Evolutionary conservation across 2,113 vertebrate species (phyloP).

Genomic region (Gorsachius goisagi): DNA sequence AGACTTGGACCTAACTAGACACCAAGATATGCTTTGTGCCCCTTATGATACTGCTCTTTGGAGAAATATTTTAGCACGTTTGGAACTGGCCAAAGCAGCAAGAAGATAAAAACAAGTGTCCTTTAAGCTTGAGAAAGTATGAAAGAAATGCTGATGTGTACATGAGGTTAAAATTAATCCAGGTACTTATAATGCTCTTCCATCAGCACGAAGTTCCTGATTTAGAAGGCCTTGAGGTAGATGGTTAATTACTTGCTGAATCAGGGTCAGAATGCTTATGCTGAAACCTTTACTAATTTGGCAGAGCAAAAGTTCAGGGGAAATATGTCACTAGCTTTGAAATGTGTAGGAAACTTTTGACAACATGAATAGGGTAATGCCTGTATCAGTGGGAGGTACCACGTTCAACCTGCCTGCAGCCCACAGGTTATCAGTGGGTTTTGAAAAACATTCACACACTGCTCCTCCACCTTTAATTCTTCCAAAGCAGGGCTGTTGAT

Average conservation of each 20-base stretch:
- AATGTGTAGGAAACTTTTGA: background rate
- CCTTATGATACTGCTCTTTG: background rate
- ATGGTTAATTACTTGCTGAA: background rate
- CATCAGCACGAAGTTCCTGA: slow-evolving; percentile 1
- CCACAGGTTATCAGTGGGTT: background rate
- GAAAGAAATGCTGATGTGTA: background rate
- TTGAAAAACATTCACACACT: background rate
- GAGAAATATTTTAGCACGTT: background rate
- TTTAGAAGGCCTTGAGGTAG: slow-evolving; percentile 7
- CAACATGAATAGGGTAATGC: background rate
- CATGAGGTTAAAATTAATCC: slow-evolving; percentile 18
- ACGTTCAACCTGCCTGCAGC: background rate
- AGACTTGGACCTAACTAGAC: background rate
- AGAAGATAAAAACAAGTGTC: background rate
- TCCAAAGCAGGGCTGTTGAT: background rate
- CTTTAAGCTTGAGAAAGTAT: background rate
- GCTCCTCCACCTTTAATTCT: background rate
- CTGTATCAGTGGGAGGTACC: background rate
- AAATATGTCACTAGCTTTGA: background rate
- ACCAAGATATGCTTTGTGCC: background rate
- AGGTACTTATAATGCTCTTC: background rate
- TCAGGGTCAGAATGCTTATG: background rate
- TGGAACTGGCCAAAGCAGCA: background rate
- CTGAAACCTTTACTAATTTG: background rate
- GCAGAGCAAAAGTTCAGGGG: background rate